Percentiles rank a stretch among this genome's conserved stretches.
Evolutionary conservation across 2,113 vertebrate genomes (phyloP).

Genomic region (Plecotus auritus): DNA sequence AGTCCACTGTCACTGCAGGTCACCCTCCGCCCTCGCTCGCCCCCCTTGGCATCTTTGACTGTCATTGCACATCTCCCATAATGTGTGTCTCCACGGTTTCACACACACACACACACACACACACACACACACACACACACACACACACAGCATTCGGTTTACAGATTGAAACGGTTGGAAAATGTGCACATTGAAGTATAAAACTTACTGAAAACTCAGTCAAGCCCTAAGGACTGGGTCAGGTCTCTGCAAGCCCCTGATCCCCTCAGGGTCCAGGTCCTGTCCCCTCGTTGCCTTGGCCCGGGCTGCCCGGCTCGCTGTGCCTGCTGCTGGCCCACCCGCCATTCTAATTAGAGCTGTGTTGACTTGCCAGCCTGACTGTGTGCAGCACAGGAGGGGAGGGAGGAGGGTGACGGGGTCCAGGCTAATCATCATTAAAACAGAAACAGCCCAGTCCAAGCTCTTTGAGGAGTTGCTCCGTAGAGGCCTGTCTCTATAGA

Average conservation of each 20-base stretch:
- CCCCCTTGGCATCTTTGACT: no score
- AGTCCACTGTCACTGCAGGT: accelerated
- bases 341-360: accelerated
- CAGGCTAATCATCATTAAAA: not conserved
- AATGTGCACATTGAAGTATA: not conserved
- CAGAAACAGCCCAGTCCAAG: not conserved
- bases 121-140: not conserved
- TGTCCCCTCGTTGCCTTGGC: accelerated
- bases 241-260: not conserved
- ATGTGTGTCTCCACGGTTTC: not conserved
- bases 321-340: not conserved
- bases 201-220: not conserved
- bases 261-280: accelerated
- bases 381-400: not conserved
- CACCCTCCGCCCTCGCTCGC: accelerated
- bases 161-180: no score
- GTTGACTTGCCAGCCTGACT: not conserved
- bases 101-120: not conserved
- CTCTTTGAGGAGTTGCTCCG: accelerated
- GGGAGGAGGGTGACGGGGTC: accelerated
- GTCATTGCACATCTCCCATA: accelerated
- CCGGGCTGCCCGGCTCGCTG: accelerated
- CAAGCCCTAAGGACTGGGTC: not conserved
- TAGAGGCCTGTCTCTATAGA: not conserved
- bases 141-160: not conserved